Evolutionary conservation across 37 sponge, comb jelly and placozoan genomes (phyloP), one percentile per base, ranked within the genome.

Genomic region (Aplysina aerophoba): DNA sequence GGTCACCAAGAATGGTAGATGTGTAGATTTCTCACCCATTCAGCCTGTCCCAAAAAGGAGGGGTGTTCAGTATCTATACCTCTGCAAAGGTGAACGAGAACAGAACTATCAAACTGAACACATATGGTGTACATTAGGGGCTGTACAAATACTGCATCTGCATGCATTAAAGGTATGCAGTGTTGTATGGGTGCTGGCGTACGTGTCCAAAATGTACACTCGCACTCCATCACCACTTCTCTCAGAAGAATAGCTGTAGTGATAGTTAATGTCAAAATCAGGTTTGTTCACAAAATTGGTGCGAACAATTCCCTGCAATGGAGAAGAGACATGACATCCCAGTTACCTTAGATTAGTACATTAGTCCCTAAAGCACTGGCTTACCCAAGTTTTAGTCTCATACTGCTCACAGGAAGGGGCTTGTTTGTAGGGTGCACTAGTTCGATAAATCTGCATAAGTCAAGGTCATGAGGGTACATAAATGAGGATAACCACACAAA

Each of bases 121-220:
- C n/a, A n/a, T n/a, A n/a, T n/a, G n/a, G n/a, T 58, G 87, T 92
- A 53, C 33, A 83, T 17, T 38, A 64, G 37, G 22, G 30, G 33
- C 22, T 21, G 25, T 15, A 40, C 14, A 12, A 75, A 12, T 71
- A 71, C 73, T 35, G 4, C 20, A 19, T 27, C 16, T n/a, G n/a
- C n/a, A n/a, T 55, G 0, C 59, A 24, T 14, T 69, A 17, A 34
- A 72, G 27, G 4, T 37, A 25, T 40, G 15, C 0, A 37, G 61
- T 82, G 37, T 24, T n/a, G n/a, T 30, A 35, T 27, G 0, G 15
- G 28, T 33, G 33, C 13, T n/a, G n/a, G 82, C 92, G 81, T 63
- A 91, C 92, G 92, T 91, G 82, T 91, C 92, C 38, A 91, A 79
- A 30, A 91, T 85, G 85, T 88, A 91, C 0, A 85, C 82, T 55